Evolutionary conservation across 2,888 invertebrate species (phyloP), one percentile per base, ranked within the genome.

Genomic region (Cryptus armator): DNA sequence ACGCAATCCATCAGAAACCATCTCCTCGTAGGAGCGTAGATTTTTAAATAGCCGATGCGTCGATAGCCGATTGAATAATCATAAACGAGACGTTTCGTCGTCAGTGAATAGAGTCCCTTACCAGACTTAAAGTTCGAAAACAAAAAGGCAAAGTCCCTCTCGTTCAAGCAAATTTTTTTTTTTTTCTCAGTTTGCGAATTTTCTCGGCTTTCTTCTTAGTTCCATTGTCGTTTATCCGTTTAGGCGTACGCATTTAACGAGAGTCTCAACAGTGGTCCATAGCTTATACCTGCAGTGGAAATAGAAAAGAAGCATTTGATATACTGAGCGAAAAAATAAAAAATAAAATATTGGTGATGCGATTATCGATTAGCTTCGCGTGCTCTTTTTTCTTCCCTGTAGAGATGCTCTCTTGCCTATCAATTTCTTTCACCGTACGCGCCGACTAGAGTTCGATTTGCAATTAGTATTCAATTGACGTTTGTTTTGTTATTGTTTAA

Each of bases 171-270:
- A 80, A 80, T 76, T 81, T 86, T 43, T 46, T 16, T 46, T 85
- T 85, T 86, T 86, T 86, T 81, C 76, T 85, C 82, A 81, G 81
- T 85, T 79, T 74, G 81, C 81, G 75, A 87, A 83, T 81, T 44
- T 79, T 19, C 56, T 75, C 66, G 83, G 72, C 85, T 83, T 32
- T 70, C 75, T 62, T 82, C 32, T 64, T 80, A 62, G 14, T 43
- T 66, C 71, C 77, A 19, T 68, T 67, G 77, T 37, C 37, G 81
- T 51, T 70, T 68, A 79, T 64, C 37, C 70, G 68, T 53, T 16
- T 43, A 74, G 59, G 32, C 75, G 43, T 62, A 66, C 56, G 56
- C 16, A 56, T 51, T 37, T 46, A 43, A 56, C 71, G 62, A 59
- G 48, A 75, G 68, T 29, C 43, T 84, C 51, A 59, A 48, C 71